Conservation (phyloP, 2,888 invertebrate species). For the Cinara cedri region DNA sequence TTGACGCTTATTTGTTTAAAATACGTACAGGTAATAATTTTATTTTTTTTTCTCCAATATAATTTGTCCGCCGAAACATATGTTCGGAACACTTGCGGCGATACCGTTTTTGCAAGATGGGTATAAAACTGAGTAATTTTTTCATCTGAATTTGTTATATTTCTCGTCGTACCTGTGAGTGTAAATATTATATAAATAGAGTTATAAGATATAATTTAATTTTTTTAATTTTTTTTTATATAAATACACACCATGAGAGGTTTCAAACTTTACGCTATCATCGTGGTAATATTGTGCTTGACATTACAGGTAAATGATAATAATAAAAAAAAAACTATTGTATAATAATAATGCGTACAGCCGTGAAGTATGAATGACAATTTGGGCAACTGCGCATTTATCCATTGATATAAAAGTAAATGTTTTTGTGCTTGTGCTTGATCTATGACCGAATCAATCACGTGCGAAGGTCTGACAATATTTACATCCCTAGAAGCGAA, state of each 20-base stretch:
- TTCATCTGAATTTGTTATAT: conserved; percentile 22
- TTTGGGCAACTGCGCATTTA: no score
- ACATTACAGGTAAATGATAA: conserved; percentile 38
- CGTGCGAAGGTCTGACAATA: no score
- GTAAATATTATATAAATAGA: no score
- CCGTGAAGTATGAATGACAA: no score
- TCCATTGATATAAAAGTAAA: no score
- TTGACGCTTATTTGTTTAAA: no score
- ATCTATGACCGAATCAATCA: no score
- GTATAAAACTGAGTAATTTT: conserved; percentile 32
- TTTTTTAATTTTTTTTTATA: neutral
- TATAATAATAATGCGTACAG: neutral
- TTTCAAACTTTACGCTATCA: conserved; percentile 3
- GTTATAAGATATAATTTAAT: neutral
- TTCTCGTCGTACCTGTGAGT: neutral
- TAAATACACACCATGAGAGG: conserved; percentile 7
- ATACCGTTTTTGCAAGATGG: neutral
- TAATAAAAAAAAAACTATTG: conserved; percentile 1
- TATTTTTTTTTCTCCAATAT: neutral
- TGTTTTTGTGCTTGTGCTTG: no score
- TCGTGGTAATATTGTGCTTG: conserved; percentile 11
- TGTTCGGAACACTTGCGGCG: conserved; percentile 39
- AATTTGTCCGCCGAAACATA: neutral
- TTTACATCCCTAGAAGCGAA: no score
- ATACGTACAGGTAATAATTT: no score